Evolutionary conservation across 1,140 invertebrate genomes (phyloP).

Genomic region (Formica exsecta): DNA sequence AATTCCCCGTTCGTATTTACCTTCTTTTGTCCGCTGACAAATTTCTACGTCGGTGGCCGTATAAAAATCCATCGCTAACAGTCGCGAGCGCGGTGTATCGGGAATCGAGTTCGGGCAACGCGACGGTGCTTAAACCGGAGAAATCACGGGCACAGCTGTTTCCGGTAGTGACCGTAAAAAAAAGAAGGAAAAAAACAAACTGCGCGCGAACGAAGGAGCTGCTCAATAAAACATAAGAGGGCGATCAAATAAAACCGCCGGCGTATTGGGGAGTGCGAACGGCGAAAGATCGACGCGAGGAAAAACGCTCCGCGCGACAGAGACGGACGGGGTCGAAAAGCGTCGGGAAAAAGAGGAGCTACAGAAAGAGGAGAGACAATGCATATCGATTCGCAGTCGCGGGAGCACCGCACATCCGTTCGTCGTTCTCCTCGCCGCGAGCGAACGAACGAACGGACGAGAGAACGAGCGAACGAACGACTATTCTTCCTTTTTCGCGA

Average conservation of each 20-base stretch:
- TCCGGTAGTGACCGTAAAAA: constrained; percentile 65
- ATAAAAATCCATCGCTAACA: constrained; percentile 38
- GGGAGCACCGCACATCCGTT: constrained; percentile 7
- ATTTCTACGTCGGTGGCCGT: neutral
- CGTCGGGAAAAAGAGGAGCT: constrained; percentile 18
- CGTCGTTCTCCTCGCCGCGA: constrained; percentile 34
- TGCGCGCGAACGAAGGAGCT: constrained; percentile 61
- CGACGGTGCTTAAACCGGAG: constrained; percentile 41
- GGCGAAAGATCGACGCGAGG: neutral
- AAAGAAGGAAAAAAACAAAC: constrained; percentile 54
- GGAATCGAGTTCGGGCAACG: constrained; percentile 30
- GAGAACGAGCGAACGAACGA: neutral
- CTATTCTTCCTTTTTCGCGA: constrained; percentile 56
- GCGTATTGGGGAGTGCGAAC: constrained; percentile 43
- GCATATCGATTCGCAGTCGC: constrained; percentile 64
- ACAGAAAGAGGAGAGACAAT: constrained; percentile 40
- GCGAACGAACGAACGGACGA: constrained; percentile 7
- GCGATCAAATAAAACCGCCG: constrained; percentile 72
- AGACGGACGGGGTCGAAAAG: constrained; percentile 25
- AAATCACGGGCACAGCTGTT: constrained; percentile 64
- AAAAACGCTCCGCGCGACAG: constrained; percentile 33
- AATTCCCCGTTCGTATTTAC: constrained; percentile 35
- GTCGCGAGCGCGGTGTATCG: constrained; percentile 15
- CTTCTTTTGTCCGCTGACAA: neutral
- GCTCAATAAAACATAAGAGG: constrained; percentile 71